Evolutionary conservation across 1,140 invertebrate species (phyloP), one percentile per base, ranked within the genome.

Genomic region (Archegozetes longisetosus): DNA sequence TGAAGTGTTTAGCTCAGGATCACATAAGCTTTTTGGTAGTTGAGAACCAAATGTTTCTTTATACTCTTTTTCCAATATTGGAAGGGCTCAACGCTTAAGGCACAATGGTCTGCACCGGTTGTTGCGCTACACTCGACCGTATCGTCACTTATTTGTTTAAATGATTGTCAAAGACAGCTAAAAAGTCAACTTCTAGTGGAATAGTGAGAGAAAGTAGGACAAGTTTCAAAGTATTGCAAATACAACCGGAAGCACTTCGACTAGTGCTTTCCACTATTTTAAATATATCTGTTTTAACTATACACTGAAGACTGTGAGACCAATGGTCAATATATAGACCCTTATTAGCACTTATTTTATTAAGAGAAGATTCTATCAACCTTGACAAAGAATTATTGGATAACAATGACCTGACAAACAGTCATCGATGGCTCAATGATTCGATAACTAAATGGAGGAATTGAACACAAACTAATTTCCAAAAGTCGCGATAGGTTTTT

Each of bases 301-400:
- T n/a, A n/a, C n/a, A n/a, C n/a, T 73, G 91, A 95, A 73, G 94
- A 98, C 73, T 94, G 93, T 75, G 91, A 68, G 98, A 97, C 78
- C 93, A 98, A 72, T 98, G 92, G 93, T 94, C 90, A 32, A 95
- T 98, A 90, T 97, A 93, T 1, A 79, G 93, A 32, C 94, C 94
- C 12, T 78, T 98, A 17, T 78, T 98, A 48, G 93, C 92, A 26
- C 82, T 98, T 53, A 95, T 98, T 69, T 78, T 98, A 50, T 79
- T 98, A 25, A 96, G 97, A 75, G 91, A 95, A 77, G 90, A 96
- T 79, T 83, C 85, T 79, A 79, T 68, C 81, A 89, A 66, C 77
- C 96, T 63, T 78, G 91, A 59, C 83, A 85, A 65, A 86, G 82
- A 70, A 88, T 98, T 62, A 87, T 98, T 55, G 80, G 84, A 63